Percentiles rank a stretch among this genome's conserved stretches.
These are phyloP conservation scores for Biston betularia DNA, from an alignment of 2,888 invertebrate species.

Conservation along the genomic window DNA sequence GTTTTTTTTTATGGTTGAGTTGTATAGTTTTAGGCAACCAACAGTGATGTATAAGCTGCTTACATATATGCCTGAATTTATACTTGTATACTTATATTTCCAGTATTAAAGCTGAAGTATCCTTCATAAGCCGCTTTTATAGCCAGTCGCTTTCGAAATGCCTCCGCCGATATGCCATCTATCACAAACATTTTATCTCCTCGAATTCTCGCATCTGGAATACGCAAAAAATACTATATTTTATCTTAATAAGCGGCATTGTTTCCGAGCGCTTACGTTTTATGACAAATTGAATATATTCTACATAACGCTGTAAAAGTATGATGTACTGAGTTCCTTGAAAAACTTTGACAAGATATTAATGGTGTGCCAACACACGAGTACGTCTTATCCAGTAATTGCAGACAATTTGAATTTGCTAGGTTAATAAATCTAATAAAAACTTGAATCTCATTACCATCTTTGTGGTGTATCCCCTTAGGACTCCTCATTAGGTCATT, in stretches of 20 bases:
- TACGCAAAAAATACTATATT: slow-evolving; percentile 33
- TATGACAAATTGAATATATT: slow-evolving; percentile 40
- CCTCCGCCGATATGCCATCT: slow-evolving; percentile 14
- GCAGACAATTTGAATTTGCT: too few relatives aligned
- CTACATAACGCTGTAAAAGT: slow-evolving; percentile 16
- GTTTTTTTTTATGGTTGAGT: too few relatives aligned
- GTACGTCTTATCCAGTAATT: background rate
- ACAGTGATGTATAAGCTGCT: too few relatives aligned
- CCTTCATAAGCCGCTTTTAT: slow-evolving; percentile 6
- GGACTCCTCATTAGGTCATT: too few relatives aligned
- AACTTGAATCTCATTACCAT: too few relatives aligned
- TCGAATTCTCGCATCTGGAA: slow-evolving; percentile 25
- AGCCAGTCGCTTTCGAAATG: slow-evolving; percentile 4
- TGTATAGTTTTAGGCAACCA: too few relatives aligned
- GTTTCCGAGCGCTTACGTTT: slow-evolving; percentile 35
- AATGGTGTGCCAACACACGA: background rate
- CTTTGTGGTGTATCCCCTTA: too few relatives aligned
- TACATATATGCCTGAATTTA: too few relatives aligned
- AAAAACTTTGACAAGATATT: slow-evolving; percentile 26
- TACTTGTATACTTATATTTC: too few relatives aligned
- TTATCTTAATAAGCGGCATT: slow-evolving; percentile 37
- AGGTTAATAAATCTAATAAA: too few relatives aligned
- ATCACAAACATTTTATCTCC: slow-evolving; percentile 28
- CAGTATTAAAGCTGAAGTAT: slow-evolving; percentile 3
- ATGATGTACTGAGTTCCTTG: slow-evolving; percentile 28